Evolutionary conservation across 1,140 invertebrate species (phyloP), one percentile per base, ranked within the genome.

Genomic region (Stenopsyche tienmushanensis): DNA sequence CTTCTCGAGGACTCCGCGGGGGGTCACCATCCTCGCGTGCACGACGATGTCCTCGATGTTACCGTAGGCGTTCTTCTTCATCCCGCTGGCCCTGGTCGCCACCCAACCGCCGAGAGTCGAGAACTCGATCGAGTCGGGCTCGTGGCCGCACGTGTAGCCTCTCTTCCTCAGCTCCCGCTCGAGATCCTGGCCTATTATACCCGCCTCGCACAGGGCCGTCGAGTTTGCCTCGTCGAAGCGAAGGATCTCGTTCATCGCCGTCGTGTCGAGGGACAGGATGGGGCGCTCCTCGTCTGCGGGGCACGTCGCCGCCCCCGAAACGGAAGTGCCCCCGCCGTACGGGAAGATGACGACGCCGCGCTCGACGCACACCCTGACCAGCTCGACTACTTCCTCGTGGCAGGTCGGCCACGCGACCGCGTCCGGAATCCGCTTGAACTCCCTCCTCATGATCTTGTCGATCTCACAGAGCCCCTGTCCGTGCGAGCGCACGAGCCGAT

Each of bases 21-120:
- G 83, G 0, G 94, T 97, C 0, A 96, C 93, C 85, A 94, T 90
- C 74, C 88, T 90, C 0, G 95, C 86, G 70, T 94, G 89, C 2
- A 99, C 89, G 1, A 99, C 77, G 21, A 98, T 78, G 76, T 98
- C 96, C 79, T 98, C 96, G 58, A 99, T 99, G 74, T 99, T 99
- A 0, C 97, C 97, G 72, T 98, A 99, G 0, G 91, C 87, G 75
- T 99, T 99, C 79, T 99, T 99, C 79, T 99, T 99, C 97, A 99
- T 99, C 13, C 97, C 97, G 17, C 95, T 98, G 0, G 97, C 97
- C 71, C 96, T 81, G 0, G 97, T 99, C 0, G 97, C 95, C 10
- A 99, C 93, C 97, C 97, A 99, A 15, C 97, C 97, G 10, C 97
- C 97, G 10, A 99, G 81, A 70, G 96, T 98, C 8, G 91, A 94